phyloP scores from a whole-genome alignment of 2,797 vertebrate species.

The Gallirallus australis region DNA sequence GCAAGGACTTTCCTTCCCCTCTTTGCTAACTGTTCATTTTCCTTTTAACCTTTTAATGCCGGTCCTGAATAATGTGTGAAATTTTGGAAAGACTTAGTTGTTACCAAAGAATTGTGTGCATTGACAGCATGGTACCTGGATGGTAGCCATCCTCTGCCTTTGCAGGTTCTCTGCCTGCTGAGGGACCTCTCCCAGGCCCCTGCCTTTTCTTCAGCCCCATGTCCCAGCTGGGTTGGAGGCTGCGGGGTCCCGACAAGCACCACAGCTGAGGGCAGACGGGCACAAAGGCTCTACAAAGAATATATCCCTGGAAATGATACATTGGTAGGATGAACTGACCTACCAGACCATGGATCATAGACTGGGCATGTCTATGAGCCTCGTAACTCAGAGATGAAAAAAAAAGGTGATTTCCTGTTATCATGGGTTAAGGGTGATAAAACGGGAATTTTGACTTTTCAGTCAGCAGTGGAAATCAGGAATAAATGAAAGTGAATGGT shows the following conservation, averaged over 20 bases:
- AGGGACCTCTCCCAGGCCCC: not conserved
- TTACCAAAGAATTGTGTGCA: not conserved
- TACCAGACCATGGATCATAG: not conserved
- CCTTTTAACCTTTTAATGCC: not conserved
- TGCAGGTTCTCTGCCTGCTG: not conserved
- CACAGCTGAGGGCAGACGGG: not conserved
- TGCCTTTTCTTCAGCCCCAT: not conserved
- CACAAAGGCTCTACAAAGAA: not conserved
- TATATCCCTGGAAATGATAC: not conserved
- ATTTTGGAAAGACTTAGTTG: not conserved
- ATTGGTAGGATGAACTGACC: not conserved
- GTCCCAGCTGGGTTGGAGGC: accelerated
- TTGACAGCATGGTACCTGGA: accelerated
- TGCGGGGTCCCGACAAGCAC: not conserved
- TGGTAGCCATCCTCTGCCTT: not conserved
- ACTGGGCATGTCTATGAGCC: not conserved
- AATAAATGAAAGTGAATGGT: not conserved
- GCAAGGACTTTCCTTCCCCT: not conserved
- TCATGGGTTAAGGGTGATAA: not conserved
- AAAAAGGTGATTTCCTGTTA: not conserved
- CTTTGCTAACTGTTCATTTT: not conserved
- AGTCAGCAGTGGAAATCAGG: not conserved
- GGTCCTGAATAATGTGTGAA: not conserved
- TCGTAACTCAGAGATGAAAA: not conserved
- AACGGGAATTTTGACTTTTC: not conserved